phyloP scores from a whole-genome alignment of 2,888 invertebrate species.

The Agriopis leucophaearia region DNA sequence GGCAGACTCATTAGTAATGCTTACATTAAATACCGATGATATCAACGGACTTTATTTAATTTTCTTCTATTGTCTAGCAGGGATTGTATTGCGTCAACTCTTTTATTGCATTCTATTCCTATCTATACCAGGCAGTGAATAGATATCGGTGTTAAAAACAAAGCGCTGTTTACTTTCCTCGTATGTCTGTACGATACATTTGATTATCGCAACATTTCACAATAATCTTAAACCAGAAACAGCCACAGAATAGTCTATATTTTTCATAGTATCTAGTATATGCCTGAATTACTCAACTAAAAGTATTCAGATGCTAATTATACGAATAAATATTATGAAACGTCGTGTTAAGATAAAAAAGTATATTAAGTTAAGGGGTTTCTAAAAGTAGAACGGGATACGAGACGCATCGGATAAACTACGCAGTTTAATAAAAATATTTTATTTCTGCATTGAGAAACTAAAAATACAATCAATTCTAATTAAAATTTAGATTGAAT shows the following conservation, averaged over 20 bases:
- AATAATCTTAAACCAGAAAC: neutral
- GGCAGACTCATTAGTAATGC: conserved; percentile 29
- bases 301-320: no score
- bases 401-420: neutral
- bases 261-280: no score
- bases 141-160: neutral
- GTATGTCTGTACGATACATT: neutral
- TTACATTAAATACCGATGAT: conserved; percentile 33
- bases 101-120: conserved; percentile 8
- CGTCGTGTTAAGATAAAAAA: no score
- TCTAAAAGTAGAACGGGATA: neutral
- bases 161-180: conserved; percentile 4
- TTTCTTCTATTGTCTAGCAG: conserved; percentile 40
- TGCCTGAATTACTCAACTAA: no score
- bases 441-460: neutral
- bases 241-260: no score
- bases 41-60: conserved; percentile 37
- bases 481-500: conserved; percentile 15
- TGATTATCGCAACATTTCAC: neutral
- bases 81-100: conserved; percentile 30
- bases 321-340: no score
- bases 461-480: conserved; percentile 6
- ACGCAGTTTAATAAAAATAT: neutral
- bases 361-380: no score
- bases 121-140: conserved; percentile 3